Evolutionary conservation across 2,888 invertebrate species (phyloP).

Genomic region (Meiosimyza platycephala): DNA sequence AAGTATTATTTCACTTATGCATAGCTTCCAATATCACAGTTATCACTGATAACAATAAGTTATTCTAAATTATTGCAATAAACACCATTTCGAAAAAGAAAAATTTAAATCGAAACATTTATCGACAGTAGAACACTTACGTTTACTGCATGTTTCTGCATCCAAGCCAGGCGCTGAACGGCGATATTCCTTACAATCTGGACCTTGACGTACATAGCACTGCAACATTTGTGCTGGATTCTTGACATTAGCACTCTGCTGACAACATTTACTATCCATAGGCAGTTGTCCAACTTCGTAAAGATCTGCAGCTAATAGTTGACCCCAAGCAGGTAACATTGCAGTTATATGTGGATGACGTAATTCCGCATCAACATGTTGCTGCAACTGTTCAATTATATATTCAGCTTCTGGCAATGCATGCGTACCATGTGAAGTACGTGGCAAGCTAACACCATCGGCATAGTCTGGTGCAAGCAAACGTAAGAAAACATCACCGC

Average conservation of each 20-base stretch:
- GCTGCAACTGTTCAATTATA: slow-evolving; percentile 72
- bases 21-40: too few relatives aligned
- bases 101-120: neutral
- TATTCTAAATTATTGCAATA: too few relatives aligned
- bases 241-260: slow-evolving; percentile 48
- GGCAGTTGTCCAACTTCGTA: slow-evolving; percentile 75
- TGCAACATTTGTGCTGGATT: slow-evolving; percentile 68
- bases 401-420: slow-evolving; percentile 73
- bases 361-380: slow-evolving; percentile 68
- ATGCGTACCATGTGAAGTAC: slow-evolving; percentile 70
- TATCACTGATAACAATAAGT: too few relatives aligned
- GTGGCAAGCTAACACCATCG: slow-evolving; percentile 68
- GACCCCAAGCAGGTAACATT: slow-evolving; percentile 83
- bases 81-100: neutral
- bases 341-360: slow-evolving; percentile 82
- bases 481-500: slow-evolving; percentile 82
- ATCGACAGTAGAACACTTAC: slow-evolving; percentile 65
- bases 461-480: slow-evolving; percentile 79
- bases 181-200: slow-evolving; percentile 75
- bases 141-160: slow-evolving; percentile 73
- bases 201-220: slow-evolving; percentile 69
- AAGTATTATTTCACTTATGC: too few relatives aligned
- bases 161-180: slow-evolving; percentile 77
- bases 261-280: slow-evolving; percentile 64
- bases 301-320: slow-evolving; percentile 79